A percentile compares a stretch with the other conserved stretches of the same genome.
Evolutionary conservation across 2,888 invertebrate genomes (phyloP).

Genomic region (Pristionchus fissidentatus): DNA sequence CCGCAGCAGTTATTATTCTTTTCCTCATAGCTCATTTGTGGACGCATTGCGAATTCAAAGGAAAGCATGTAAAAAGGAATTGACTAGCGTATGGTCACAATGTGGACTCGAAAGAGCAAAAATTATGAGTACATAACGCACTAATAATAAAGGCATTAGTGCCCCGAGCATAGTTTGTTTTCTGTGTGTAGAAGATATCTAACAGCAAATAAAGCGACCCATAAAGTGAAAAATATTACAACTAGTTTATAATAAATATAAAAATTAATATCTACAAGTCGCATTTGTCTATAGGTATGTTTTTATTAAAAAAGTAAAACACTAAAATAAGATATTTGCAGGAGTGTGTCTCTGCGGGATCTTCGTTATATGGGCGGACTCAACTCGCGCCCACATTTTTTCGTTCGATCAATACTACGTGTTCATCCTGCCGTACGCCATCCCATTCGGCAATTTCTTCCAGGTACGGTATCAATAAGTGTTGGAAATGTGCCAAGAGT

Average conservation of each 20-base stretch:
- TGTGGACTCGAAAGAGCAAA: too few species aligned
- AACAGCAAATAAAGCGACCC: too few species aligned
- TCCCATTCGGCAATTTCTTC: slow-evolving; percentile 71
- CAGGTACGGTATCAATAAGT: slow-evolving; percentile 54
- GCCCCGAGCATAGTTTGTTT: too few species aligned
- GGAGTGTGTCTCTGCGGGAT: slow-evolving; percentile 71
- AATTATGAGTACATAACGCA: too few species aligned
- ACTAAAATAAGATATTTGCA: slow-evolving; percentile 52
- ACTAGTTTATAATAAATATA: neutral
- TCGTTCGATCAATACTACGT: slow-evolving; percentile 70
- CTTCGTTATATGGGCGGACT: slow-evolving; percentile 70
- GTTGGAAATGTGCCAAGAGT: neutral
- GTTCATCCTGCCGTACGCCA: slow-evolving; percentile 66
- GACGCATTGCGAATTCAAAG: too few species aligned
- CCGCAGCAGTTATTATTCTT: too few species aligned
- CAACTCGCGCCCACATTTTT: slow-evolving; percentile 65
- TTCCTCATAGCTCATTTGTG: too few species aligned
- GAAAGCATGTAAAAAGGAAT: too few species aligned
- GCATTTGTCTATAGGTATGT: neutral
- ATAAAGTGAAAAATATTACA: too few species aligned
- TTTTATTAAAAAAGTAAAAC: neutral
- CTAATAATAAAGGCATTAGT: too few species aligned
- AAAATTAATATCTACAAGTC: neutral
- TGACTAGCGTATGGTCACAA: too few species aligned
- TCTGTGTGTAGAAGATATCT: too few species aligned